A percentile compares a stretch with the other conserved stretches of the same genome.
Conservation (phyloP, 2,888 invertebrate species). For the Bedellia somnulentella region DNA sequence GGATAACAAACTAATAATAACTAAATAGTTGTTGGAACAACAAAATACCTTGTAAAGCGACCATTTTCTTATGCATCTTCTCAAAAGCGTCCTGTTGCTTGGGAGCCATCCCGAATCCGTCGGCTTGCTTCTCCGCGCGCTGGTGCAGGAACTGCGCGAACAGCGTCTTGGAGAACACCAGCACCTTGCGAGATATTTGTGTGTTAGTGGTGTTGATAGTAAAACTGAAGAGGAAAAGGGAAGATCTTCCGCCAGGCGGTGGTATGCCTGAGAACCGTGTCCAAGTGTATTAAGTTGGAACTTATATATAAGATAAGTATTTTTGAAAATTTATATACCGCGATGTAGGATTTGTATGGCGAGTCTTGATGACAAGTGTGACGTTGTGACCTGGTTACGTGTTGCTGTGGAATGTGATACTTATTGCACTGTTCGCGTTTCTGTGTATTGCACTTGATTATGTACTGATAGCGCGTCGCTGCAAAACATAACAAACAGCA, state of each 20-base stretch:
- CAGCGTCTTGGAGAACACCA: constrained; percentile 72
- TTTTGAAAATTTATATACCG: too few species aligned
- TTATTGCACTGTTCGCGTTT: too few species aligned
- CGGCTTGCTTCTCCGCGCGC: constrained; percentile 63
- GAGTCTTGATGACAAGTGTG: constrained; percentile 20
- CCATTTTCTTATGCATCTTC: constrained; percentile 66
- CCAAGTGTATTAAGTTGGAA: background rate
- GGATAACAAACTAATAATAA: too few species aligned
- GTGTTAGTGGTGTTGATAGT: background rate
- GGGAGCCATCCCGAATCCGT: constrained; percentile 14
- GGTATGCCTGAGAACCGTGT: too few species aligned
- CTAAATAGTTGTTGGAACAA: too few species aligned
- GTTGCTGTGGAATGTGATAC: too few species aligned
- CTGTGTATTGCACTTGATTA: too few species aligned
- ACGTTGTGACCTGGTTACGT: background rate
- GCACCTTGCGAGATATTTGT: constrained; percentile 25
- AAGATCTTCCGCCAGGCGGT: too few species aligned
- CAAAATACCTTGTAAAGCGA: constrained; percentile 55
- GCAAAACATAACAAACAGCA: too few species aligned
- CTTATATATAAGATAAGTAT: too few species aligned
- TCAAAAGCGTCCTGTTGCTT: constrained; percentile 50
- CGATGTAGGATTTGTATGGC: too few species aligned
- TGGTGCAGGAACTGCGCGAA: constrained; percentile 79
- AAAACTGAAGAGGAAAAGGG: background rate
- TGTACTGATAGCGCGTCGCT: too few species aligned